Evolutionary conservation across 2,797 vertebrate genomes (phyloP).

Genomic region (Gastrophryne carolinensis): DNA sequence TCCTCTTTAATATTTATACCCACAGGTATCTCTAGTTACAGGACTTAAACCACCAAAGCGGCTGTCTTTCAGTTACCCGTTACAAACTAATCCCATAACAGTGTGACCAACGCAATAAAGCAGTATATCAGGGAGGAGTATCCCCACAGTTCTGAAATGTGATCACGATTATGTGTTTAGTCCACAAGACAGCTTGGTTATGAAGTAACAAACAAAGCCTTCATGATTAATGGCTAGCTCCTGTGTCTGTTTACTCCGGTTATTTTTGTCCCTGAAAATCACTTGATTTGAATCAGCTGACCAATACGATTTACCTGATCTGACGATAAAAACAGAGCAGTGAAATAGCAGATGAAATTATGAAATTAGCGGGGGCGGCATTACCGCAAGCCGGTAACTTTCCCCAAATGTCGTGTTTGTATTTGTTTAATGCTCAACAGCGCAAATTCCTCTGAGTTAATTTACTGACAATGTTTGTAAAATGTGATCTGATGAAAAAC

Average conservation of each 20-base stretch:
- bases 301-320: background rate
- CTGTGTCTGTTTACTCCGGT: background rate
- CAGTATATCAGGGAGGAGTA: too few relatives aligned
- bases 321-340: background rate
- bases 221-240: background rate
- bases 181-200: background rate
- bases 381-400: background rate
- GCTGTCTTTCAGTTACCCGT: too few relatives aligned
- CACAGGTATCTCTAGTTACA: too few relatives aligned
- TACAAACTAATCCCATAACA: too few relatives aligned
- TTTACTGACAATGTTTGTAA: constrained; percentile 36
- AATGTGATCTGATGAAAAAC: constrained; percentile 47
- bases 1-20: too few relatives aligned
- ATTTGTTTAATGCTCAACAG: constrained; percentile 32
- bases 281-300: background rate
- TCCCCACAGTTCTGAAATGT: background rate
- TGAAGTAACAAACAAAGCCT: background rate
- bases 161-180: background rate
- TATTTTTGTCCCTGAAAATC: background rate
- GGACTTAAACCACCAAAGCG: too few relatives aligned
- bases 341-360: background rate
- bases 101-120: too few relatives aligned
- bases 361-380: background rate
- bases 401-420: constrained; percentile 12
- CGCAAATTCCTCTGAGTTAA: constrained; percentile 31